A percentile compares a stretch with the other conserved stretches of the same genome.
Evolutionary conservation across 2,888 invertebrate species (phyloP).

Genomic region (Andrena praecox): DNA sequence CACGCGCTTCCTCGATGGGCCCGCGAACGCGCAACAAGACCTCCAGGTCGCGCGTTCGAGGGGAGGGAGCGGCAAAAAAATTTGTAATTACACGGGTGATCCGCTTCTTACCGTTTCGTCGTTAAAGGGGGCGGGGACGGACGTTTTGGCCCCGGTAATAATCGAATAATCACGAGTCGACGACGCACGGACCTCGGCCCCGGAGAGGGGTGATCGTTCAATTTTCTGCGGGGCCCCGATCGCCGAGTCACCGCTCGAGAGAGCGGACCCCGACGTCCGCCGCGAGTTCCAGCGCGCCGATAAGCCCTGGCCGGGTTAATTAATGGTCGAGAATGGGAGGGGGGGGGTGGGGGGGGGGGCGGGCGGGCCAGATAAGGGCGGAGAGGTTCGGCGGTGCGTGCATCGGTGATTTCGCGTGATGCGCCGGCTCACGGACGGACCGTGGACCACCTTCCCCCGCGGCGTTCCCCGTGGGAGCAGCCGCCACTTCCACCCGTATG

Average conservation of each 20-base stretch:
- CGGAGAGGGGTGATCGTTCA: slow-evolving; percentile 70
- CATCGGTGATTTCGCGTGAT: slow-evolving; percentile 53
- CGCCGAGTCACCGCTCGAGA: slow-evolving; percentile 63
- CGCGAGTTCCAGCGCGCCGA: slow-evolving; percentile 72
- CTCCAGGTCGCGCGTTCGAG: slow-evolving; percentile 15
- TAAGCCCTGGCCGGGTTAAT: slow-evolving; percentile 80
- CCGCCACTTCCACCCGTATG: slow-evolving; percentile 41
- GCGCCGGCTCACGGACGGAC: slow-evolving; percentile 26
- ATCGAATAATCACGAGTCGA: slow-evolving; percentile 69
- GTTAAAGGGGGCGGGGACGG: slow-evolving; percentile 57
- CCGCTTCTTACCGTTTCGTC: slow-evolving; percentile 37
- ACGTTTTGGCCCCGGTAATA: slow-evolving; percentile 67
- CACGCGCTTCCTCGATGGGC: background rate
- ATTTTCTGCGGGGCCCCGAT: slow-evolving; percentile 66
- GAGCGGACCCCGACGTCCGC: slow-evolving; percentile 52
- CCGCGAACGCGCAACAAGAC: slow-evolving; percentile 5
- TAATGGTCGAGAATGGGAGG: slow-evolving; percentile 74
- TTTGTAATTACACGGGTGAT: slow-evolving; percentile 63
- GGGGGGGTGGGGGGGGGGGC: too few relatives aligned
- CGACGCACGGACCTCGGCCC: slow-evolving; percentile 56
- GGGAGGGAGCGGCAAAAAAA: slow-evolving; percentile 41
- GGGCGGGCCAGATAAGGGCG: slow-evolving; percentile 37
- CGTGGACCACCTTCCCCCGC: background rate
- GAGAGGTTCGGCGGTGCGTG: slow-evolving; percentile 47
- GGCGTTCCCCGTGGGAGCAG: background rate